These are phyloP conservation scores for Cyclophora punctaria DNA, from an alignment of 2,888 invertebrate species.

Conservation along the genomic window DNA sequence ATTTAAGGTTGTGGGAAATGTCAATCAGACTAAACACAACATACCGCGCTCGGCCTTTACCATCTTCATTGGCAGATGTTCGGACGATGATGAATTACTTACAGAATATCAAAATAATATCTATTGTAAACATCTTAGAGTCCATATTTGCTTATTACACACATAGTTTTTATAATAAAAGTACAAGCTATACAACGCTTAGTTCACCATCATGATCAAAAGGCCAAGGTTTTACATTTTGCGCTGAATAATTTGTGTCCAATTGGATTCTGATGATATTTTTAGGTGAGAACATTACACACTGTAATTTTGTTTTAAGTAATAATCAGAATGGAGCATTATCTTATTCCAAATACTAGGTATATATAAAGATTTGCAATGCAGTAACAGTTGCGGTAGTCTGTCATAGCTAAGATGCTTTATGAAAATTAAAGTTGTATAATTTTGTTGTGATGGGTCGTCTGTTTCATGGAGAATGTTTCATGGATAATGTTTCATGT, in stretches of 20 bases:
- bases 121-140: slow-evolving; percentile 32
- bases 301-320: slow-evolving; percentile 3
- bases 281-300: slow-evolving; percentile 32
- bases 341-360: not conserved
- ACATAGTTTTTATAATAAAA: slow-evolving; percentile 41
- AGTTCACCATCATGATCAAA: slow-evolving; percentile 48
- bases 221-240: slow-evolving; percentile 63
- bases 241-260: slow-evolving; percentile 51
- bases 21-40: slow-evolving; percentile 37
- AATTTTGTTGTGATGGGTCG: no score
- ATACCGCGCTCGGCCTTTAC: slow-evolving; percentile 39
- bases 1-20: slow-evolving; percentile 55
- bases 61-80: slow-evolving; percentile 41
- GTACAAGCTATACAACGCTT: slow-evolving; percentile 34
- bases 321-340: slow-evolving; percentile 2
- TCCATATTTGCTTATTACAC: slow-evolving; percentile 21
- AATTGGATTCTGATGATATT: slow-evolving; percentile 60
- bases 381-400: not conserved
- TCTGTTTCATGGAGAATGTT: not conserved
- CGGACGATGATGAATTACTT: slow-evolving; percentile 40
- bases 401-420: not conserved
- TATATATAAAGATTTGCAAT: slow-evolving; percentile 3
- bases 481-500: not conserved
- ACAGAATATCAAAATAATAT: slow-evolving; percentile 16
- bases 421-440: not conserved